Conservation (phyloP, 1,140 invertebrate species). For the Batillaria attramentaria region DNA sequence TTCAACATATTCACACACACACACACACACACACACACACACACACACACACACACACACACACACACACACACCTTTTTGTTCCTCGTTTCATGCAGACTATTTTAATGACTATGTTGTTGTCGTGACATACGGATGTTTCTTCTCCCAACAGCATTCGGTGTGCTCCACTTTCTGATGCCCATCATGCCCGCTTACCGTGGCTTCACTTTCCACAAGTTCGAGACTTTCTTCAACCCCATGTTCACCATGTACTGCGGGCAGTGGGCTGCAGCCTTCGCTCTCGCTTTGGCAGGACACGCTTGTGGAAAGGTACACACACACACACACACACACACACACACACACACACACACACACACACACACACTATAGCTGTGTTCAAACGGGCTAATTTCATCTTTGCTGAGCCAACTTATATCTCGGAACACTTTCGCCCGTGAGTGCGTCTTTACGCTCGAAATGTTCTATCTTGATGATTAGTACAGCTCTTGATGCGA, state of each 20-base stretch:
- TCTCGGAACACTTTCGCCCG: too few species aligned
- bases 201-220: not conserved
- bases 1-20: not conserved
- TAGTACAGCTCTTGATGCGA: too few species aligned
- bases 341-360: too few species aligned
- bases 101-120: too few species aligned
- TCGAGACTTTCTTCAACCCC: slow-evolving; percentile 22
- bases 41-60: slow-evolving; percentile 4
- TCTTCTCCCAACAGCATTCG: not conserved
- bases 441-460: too few species aligned
- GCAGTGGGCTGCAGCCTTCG: not conserved
- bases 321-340: too few species aligned
- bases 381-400: too few species aligned
- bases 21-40: too few species aligned
- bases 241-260: slow-evolving; percentile 16
- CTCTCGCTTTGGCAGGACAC: not conserved
- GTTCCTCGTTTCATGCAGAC: not conserved
- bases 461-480: too few species aligned
- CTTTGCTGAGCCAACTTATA: too few species aligned
- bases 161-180: not conserved
- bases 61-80: not conserved
- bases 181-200: not conserved
- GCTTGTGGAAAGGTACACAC: not conserved
- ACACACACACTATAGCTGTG: too few species aligned
- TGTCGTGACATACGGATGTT: too few species aligned